These are phyloP conservation scores for Cepaea nemoralis DNA, from an alignment of 1,140 invertebrate genomes.

Conservation along the genomic window DNA sequence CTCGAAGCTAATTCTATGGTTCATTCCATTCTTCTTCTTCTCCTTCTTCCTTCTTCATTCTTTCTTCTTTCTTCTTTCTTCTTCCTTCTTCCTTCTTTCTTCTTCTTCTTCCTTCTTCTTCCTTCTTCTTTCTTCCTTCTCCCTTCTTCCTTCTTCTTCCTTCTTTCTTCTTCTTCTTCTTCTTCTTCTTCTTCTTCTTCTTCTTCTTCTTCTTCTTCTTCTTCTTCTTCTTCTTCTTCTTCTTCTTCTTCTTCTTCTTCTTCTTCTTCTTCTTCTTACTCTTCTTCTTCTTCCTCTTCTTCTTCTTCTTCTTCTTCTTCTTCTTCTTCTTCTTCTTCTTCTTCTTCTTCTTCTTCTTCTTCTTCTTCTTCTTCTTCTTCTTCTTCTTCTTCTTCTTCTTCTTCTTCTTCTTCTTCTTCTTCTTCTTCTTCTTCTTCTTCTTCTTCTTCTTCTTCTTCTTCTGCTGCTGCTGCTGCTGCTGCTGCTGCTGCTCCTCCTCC, in stretches of 20 bases:
- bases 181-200: too few species aligned
- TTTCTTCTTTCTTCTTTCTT: neutral
- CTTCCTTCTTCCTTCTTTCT: neutral
- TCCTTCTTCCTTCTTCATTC: too few species aligned
- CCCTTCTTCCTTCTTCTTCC: too few species aligned
- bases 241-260: neutral
- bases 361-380: neutral
- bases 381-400: slow-evolving; percentile 4
- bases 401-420: neutral
- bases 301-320: neutral
- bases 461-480: too few species aligned
- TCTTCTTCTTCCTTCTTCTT: neutral
- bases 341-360: neutral
- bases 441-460: neutral
- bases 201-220: too few species aligned
- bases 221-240: neutral
- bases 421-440: neutral
- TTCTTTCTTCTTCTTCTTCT: too few species aligned
- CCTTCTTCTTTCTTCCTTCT: neutral
- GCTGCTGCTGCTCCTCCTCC: slow-evolving; percentile 1
- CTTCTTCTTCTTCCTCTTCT: neutral
- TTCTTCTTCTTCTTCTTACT: too few species aligned
- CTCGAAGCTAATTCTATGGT: too few species aligned
- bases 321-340: neutral
- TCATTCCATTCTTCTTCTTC: neutral